Evolutionary conservation across 2,113 vertebrate species (phyloP), one percentile per base, ranked within the genome.

Genomic region (Amphiprion ocellaris): DNA sequence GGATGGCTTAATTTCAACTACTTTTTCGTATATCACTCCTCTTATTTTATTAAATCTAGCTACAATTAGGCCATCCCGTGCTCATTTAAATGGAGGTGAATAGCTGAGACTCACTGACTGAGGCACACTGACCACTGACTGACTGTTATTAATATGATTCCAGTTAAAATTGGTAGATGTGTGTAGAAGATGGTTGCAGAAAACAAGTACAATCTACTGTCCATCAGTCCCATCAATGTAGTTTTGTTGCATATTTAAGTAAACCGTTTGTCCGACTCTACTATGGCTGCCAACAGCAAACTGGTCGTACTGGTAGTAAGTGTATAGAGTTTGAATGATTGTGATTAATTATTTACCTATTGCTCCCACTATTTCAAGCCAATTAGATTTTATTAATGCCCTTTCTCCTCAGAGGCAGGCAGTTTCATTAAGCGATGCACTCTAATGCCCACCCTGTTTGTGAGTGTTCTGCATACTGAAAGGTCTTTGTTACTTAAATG

Each of bases 81-180:
- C 9, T 41, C 10, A 41, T 41, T 41, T 41, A 41, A 41, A 41
- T 41, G 39, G 39, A 41, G 39, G 12, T 41, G 39, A 10, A 41
- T 2, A 41, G 39, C 2, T 10, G 10, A 41, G 39, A 41, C 39
- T 41, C 39, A 30, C 30, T 41, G 49, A 30, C 5, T 41, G 49
- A 50, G 17, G 49, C 49, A 4, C 17, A 17, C 63, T 26, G 28
- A 67, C 37, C 24, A 28, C 10, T 56, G 71, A 19, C 47, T 41
- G 53, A 55, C 60, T 47, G 39, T 41, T 12, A 24, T 1, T 23
- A 8, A 58, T 64, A 52, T 53, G 26, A 60, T 62, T 67, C 62
- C 30, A 71, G 74, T 70, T 65, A 69, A 21, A 37, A 60, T 69
- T 26, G 24, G 24, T 52, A 17, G 26, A 55, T 41, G 17, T 41